A percentile compares a stretch with the other conserved stretches of the same genome.
phyloP scores from a whole-genome alignment of 1,140 invertebrate species.

The Colletes gigas region DNA sequence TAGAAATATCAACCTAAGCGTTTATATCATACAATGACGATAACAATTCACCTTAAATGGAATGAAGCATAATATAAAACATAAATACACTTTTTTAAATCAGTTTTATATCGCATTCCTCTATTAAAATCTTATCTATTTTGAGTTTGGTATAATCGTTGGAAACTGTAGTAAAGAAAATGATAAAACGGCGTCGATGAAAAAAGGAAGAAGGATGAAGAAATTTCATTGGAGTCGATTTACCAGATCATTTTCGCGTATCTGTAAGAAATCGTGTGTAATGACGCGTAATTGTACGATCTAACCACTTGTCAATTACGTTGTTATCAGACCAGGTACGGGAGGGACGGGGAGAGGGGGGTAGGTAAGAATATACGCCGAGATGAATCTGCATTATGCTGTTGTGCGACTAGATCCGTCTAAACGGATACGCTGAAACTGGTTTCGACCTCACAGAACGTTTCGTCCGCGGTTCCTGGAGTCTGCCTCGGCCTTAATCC shows the following conservation, averaged over 20 bases:
- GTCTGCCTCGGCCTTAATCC: conserved; percentile 37
- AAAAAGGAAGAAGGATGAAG: no score
- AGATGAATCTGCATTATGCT: conserved; percentile 41
- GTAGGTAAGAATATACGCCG: not conserved
- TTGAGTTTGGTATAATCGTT: no score
- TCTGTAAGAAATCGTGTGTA: conserved; percentile 4
- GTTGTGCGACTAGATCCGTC: conserved; percentile 32
- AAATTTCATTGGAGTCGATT: not conserved
- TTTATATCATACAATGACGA: not conserved
- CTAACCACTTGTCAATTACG: conserved; percentile 40
- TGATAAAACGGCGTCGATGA: no score
- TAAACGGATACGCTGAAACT: conserved; percentile 35
- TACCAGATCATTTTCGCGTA: not conserved
- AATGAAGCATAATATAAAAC: no score
- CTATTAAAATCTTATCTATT: no score
- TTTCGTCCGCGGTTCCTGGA: conserved; percentile 39
- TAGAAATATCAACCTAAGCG: not conserved
- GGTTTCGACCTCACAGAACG: conserved; percentile 45
- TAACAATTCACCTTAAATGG: not conserved
- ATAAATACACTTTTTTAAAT: no score
- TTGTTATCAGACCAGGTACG: conserved; percentile 3
- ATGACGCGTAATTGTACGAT: conserved; percentile 29
- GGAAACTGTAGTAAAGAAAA: no score
- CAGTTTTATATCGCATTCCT: no score
- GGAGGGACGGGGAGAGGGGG: not conserved